Base-by-base conservation (phyloP, 2,797 vertebrate genomes). In the Scyliorhinus canicula region DNA sequence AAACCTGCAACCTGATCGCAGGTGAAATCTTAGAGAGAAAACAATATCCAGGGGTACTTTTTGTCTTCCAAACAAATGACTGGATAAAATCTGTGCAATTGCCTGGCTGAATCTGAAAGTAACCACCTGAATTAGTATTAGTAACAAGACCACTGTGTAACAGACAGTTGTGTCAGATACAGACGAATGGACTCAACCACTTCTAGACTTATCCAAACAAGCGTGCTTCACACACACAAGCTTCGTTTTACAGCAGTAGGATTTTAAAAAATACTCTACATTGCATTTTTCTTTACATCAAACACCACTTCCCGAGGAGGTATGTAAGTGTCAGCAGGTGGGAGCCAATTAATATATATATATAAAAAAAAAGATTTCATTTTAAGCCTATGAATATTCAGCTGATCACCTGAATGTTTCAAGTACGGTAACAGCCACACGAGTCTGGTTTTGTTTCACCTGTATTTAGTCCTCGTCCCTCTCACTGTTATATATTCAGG, bases 201-300 rank as follows among this genome's bases (percentile, higher is more conserved):
- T 91, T 91, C 63, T 65, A 91, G 60, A 65, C 88, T 40, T 91
- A 65, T 91, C n/a, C 88, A 91, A 91, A 91, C 88, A 91, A 91
- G 63, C 21, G 88, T 91, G 88, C 63, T 91, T 65, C n/a, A 65
- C 88, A 91, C n/a, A 65, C 57, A 91, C 7, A 91, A 91, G 88
- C 88, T 65, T 65, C 65, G 88, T 91, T 91, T 88, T 91, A 65
- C 88, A 91, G 88, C 88, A 91, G 60, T 40, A 65, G 88, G 57
- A 91, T 91, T 91, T 91, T 65, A 65, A 91, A 91, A 82, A 91
- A 91, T 91, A 91, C n/a, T 91, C 88, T 91, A 65, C 60, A 91
- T 91, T 44, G n/a, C 60, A 91, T 65, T 91, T 91, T 86, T 88
- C 40, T 91, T 65, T 91, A 65, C 88, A 91, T 91, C 60, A 91